These are phyloP conservation scores for Hoplostethus mediterraneus DNA, from an alignment of 2,797 vertebrate species.

Conservation along the genomic window DNA sequence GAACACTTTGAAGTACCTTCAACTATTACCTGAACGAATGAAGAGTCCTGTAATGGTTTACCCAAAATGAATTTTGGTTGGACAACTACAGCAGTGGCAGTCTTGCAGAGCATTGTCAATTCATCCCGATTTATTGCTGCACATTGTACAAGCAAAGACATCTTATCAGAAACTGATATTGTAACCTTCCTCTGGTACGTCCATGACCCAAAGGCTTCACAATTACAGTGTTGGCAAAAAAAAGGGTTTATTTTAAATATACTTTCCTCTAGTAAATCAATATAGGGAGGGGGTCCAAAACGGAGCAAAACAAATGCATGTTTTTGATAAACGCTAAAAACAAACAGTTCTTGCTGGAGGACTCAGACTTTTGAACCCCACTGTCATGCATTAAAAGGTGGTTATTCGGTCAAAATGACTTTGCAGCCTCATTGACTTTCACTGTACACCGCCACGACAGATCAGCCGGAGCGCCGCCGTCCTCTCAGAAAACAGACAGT, in stretches of 20 bases:
- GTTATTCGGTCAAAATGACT: constrained; percentile 48
- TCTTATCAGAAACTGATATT: too few relatives aligned
- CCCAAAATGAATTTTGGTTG: too few relatives aligned
- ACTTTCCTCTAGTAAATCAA: constrained; percentile 10
- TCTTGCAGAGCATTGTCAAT: background rate
- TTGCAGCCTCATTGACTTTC: constrained; percentile 59
- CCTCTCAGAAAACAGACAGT: constrained; percentile 54
- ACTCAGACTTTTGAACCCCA: background rate
- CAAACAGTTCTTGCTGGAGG: too few relatives aligned
- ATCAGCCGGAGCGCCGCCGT: constrained; percentile 40
- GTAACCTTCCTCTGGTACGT: too few relatives aligned
- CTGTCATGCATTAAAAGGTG: constrained; percentile 7
- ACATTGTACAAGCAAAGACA: background rate
- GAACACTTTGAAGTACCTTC: background rate
- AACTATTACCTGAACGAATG: background rate
- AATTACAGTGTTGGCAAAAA: constrained; percentile 18
- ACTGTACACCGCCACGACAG: constrained; percentile 44
- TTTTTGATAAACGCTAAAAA: too few relatives aligned
- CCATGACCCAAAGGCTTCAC: too few relatives aligned
- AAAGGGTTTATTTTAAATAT: background rate
- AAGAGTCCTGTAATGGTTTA: too few relatives aligned
- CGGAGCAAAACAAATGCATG: too few relatives aligned
- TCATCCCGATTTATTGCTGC: background rate
- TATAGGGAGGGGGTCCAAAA: background rate
- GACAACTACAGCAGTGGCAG: background rate